These are phyloP conservation scores for Aurelia sp. DNA, from an alignment of 30 jellyfish, hydroid and myxozoan species.

Conservation along the genomic window DNA sequence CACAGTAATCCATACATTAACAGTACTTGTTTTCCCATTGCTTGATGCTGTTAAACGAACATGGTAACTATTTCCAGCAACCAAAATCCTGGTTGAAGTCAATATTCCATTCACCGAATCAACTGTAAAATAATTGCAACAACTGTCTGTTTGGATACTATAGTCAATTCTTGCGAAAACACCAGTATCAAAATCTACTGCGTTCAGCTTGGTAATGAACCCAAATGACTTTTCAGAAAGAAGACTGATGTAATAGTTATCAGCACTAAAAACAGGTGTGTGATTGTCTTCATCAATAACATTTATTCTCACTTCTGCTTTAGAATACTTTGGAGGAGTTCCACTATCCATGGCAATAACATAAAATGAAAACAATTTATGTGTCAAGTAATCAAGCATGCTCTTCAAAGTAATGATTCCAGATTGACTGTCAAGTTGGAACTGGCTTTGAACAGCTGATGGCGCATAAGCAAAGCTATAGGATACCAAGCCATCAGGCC, in stretches of 20 bases:
- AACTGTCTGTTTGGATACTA: conserved; percentile 35
- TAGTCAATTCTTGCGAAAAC: conserved; percentile 26
- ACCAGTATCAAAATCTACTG: conserved; percentile 78
- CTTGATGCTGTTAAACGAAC: conserved; percentile 49
- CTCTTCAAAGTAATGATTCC: conserved; percentile 24
- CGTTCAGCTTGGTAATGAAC: conserved; percentile 34
- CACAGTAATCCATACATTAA: background rate
- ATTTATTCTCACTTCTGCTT: conserved; percentile 8
- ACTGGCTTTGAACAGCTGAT: background rate
- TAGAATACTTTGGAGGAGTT: conserved; percentile 30
- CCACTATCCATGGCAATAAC: conserved; percentile 59
- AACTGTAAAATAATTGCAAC: conserved; percentile 32
- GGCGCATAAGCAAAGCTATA: conserved; percentile 29
- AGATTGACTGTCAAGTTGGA: background rate
- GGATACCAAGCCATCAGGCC: conserved; percentile 37
- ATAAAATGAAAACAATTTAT: conserved; percentile 22
- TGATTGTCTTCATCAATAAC: conserved; percentile 56
- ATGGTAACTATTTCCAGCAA: conserved; percentile 16
- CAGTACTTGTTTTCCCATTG: conserved; percentile 34
- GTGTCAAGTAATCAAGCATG: conserved; percentile 9
- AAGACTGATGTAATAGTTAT: background rate
- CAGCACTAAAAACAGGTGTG: conserved; percentile 43
- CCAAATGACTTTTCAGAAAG: conserved; percentile 34
- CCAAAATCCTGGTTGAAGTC: conserved; percentile 10
- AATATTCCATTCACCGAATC: conserved; percentile 31